A percentile compares a stretch with the other conserved stretches of the same genome.
Conservation (phyloP, 1,140 invertebrate genomes). For the Drosophila funebris region DNA sequence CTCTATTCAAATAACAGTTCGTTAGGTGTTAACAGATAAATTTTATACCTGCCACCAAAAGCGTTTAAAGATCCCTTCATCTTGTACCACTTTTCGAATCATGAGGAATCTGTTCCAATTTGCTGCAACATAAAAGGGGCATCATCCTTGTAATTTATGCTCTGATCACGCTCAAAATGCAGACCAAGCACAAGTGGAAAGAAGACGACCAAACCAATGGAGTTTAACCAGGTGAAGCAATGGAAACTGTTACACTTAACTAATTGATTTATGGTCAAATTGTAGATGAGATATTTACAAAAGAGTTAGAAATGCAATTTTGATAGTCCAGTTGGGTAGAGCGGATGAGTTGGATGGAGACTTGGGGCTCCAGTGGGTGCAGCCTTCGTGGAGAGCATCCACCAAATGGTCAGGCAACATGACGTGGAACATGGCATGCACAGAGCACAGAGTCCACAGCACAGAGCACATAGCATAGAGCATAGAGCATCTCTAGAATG, state of each 20-base stretch:
- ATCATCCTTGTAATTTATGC: slow-evolving; percentile 61
- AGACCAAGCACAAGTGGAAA: neutral
- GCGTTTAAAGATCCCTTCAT: slow-evolving; percentile 44
- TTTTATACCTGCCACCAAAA: neutral
- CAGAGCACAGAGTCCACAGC: slow-evolving; percentile 28
- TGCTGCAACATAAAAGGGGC: slow-evolving; percentile 67
- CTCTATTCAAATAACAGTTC: neutral
- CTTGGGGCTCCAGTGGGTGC: slow-evolving; percentile 57
- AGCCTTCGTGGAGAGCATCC: slow-evolving; percentile 25
- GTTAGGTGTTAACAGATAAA: slow-evolving; percentile 30
- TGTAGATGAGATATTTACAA: slow-evolving; percentile 49
- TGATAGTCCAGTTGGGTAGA: neutral
- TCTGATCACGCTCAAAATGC: slow-evolving; percentile 53
- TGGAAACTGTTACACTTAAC: slow-evolving; percentile 60
- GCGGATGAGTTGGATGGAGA: slow-evolving; percentile 1
- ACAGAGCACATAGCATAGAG: slow-evolving; percentile 36
- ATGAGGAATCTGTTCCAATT: slow-evolving; percentile 46
- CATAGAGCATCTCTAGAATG: slow-evolving; percentile 37
- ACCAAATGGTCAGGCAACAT: slow-evolving; percentile 43
- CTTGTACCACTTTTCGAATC: slow-evolving; percentile 38
- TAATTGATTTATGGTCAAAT: slow-evolving; percentile 72
- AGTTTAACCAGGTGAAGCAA: neutral
- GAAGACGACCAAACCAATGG: neutral
- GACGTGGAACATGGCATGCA: slow-evolving; percentile 29
- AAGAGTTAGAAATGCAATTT: slow-evolving; percentile 35